A percentile compares a stretch with the other conserved stretches of the same genome.
Conservation (phyloP, 2,888 invertebrate species). For the Hyalella azteca region DNA sequence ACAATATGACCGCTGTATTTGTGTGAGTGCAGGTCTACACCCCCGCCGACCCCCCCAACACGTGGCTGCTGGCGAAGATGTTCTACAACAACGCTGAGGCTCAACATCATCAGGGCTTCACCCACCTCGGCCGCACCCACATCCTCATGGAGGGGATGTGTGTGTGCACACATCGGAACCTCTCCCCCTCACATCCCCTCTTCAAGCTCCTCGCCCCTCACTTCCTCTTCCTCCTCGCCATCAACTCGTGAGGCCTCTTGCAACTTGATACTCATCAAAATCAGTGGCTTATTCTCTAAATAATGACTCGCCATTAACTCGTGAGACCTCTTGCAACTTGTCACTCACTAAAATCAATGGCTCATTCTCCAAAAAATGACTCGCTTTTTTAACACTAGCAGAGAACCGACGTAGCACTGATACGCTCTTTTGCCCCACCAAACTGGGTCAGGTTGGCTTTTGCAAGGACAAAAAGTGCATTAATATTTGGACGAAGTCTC, state of each 20-base stretch:
- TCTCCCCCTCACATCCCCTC: conserved; percentile 65
- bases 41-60: conserved; percentile 62
- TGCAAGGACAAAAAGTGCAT: too few species aligned
- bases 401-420: too few species aligned
- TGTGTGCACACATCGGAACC: conserved; percentile 64
- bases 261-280: too few species aligned
- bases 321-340: too few species aligned
- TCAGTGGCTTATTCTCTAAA: too few species aligned
- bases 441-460: too few species aligned
- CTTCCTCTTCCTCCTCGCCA: conserved; percentile 65
- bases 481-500: too few species aligned
- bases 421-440: too few species aligned
- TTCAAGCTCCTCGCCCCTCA: conserved; percentile 66
- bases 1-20: conserved; percentile 24
- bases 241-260: conserved; percentile 65
- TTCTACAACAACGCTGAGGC: conserved; percentile 65
- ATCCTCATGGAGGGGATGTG: conserved; percentile 65
- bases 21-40: conserved; percentile 62
- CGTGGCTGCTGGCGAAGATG: conserved; percentile 65
- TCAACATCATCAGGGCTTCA: conserved; percentile 63
- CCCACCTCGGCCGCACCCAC: conserved; percentile 64
- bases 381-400: too few species aligned
- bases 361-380: too few species aligned
- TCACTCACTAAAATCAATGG: too few species aligned
- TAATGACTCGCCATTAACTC: conserved; percentile 65